Percentiles rank a stretch among this genome's conserved stretches.
Evolutionary conservation across 2,888 invertebrate genomes (phyloP).

Genomic region (Polyommatus icarus): DNA sequence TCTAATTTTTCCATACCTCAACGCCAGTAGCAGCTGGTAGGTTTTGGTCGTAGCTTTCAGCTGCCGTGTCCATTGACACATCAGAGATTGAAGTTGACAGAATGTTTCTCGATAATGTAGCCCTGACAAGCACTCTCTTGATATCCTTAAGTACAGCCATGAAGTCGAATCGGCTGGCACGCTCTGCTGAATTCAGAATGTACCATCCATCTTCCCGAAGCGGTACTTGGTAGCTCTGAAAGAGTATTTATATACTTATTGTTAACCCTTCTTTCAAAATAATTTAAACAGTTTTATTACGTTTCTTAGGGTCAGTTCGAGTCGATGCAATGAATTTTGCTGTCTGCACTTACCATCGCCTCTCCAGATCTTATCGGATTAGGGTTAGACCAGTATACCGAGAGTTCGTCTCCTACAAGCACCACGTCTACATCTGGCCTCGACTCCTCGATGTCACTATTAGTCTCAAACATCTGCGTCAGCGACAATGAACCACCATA

Average conservation of each 20-base stretch:
- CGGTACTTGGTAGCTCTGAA: slow-evolving; percentile 82
- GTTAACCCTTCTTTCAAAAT: not conserved
- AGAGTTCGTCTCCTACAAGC: slow-evolving; percentile 88
- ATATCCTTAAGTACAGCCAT: slow-evolving; percentile 92
- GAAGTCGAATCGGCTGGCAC: slow-evolving; percentile 87
- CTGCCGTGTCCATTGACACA: slow-evolving; percentile 92
- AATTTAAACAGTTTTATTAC: not conserved
- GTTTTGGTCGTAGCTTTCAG: slow-evolving; percentile 80
- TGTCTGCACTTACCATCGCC: slow-evolving; percentile 77
- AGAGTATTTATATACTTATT: slow-evolving; percentile 24
- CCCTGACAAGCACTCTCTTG: slow-evolving; percentile 90
- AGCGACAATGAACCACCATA: slow-evolving; percentile 92
- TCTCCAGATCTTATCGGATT: slow-evolving; percentile 76
- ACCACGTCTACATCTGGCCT: slow-evolving; percentile 90
- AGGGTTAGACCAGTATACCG: slow-evolving; percentile 88
- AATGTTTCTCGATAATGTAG: slow-evolving; percentile 82
- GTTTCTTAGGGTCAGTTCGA: too few species aligned
- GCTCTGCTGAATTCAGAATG: slow-evolving; percentile 52
- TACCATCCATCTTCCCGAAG: slow-evolving; percentile 85
- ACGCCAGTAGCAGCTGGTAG: slow-evolving; percentile 86
- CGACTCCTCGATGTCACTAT: slow-evolving; percentile 64
- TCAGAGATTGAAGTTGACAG: slow-evolving; percentile 88
- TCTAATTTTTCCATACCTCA: slow-evolving; percentile 79
- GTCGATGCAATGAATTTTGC: not conserved
- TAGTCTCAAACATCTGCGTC: slow-evolving; percentile 85